These are phyloP conservation scores for Euschistus heros DNA, from an alignment of 1,140 invertebrate genomes.

Conservation along the genomic window DNA sequence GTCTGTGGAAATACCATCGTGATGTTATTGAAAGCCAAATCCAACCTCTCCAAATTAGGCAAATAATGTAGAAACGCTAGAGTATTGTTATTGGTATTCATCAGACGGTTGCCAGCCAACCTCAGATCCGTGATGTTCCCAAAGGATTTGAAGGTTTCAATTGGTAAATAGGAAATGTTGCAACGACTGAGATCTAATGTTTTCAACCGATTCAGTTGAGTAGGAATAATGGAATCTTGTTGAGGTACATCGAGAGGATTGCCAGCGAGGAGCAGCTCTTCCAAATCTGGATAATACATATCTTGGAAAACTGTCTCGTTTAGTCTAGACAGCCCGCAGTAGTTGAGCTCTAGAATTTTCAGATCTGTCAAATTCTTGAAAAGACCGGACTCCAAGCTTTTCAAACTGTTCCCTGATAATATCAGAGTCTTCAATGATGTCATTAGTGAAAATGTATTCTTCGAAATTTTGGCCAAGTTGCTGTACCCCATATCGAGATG, in stretches of 20 bases:
- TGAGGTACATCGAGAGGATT: conserved; percentile 48
- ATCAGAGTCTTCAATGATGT: conserved; percentile 52
- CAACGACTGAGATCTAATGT: conserved; percentile 55
- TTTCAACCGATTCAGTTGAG: conserved; percentile 49
- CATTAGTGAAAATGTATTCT: conserved; percentile 57
- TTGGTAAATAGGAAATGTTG: conserved; percentile 46
- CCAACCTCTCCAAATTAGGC: conserved; percentile 47
- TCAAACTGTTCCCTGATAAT: conserved; percentile 53
- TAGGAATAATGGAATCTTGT: conserved; percentile 45
- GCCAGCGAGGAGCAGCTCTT: conserved; percentile 55
- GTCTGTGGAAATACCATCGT: conserved; percentile 44
- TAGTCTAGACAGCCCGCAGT: conserved; percentile 51
- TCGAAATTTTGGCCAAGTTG: conserved; percentile 51
- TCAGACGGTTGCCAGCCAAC: conserved; percentile 48
- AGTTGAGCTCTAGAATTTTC: conserved; percentile 53
- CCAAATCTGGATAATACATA: conserved; percentile 48
- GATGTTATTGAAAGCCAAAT: conserved; percentile 53
- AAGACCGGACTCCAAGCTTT: conserved; percentile 53
- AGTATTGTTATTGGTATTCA: conserved; percentile 36
- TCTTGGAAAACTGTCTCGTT: conserved; percentile 55
- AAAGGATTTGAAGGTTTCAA: conserved; percentile 47
- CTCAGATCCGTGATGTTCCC: conserved; percentile 51
- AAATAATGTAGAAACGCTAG: conserved; percentile 47
- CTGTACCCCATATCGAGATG: conserved; percentile 64
- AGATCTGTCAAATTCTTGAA: conserved; percentile 55